Conservation (phyloP, 2,888 invertebrate genomes). For the Eristalis tenax region DNA sequence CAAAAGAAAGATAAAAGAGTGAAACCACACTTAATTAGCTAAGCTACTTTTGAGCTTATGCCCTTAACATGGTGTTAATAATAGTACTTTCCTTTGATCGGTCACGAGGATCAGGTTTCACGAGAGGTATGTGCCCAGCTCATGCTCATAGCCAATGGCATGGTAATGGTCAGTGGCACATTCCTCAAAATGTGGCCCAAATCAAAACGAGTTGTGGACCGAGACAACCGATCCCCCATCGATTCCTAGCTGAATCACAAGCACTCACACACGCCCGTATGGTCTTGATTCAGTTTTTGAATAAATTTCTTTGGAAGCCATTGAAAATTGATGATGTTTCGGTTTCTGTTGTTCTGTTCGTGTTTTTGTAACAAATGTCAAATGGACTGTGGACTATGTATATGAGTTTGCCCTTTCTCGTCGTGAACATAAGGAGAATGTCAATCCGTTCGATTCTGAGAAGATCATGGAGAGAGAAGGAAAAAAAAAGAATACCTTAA, state of each 20-base stretch:
- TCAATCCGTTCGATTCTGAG: conserved; percentile 69
- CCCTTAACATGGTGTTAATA: conserved; percentile 72
- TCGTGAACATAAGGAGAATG: conserved; percentile 58
- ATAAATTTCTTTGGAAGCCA: conserved; percentile 69
- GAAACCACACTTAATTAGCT: conserved; percentile 71
- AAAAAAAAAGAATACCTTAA: conserved; percentile 22
- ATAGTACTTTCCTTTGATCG: conserved; percentile 70
- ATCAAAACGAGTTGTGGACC: conserved; percentile 59
- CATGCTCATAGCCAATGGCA: not conserved
- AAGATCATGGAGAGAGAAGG: conserved; percentile 40
- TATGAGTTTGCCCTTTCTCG: conserved; percentile 39
- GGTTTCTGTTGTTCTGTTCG: conserved; percentile 10
- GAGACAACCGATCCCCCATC: conserved; percentile 21
- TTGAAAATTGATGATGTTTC: conserved; percentile 33
- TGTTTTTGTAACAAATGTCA: conserved; percentile 39
- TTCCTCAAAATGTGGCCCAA: conserved; percentile 53
- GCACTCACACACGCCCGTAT: conserved; percentile 1
- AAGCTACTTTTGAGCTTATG: conserved; percentile 69
- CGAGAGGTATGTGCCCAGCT: not conserved
- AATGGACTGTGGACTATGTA: conserved; percentile 54
- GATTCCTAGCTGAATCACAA: conserved; percentile 48
- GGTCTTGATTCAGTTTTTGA: conserved; percentile 48
- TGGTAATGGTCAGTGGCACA: conserved; percentile 29
- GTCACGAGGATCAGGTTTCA: conserved; percentile 47
- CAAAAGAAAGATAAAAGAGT: conserved; percentile 1